These are phyloP conservation scores for Ommatoiulus sabulosus DNA, from an alignment of 2,888 invertebrate genomes.

Conservation along the genomic window DNA sequence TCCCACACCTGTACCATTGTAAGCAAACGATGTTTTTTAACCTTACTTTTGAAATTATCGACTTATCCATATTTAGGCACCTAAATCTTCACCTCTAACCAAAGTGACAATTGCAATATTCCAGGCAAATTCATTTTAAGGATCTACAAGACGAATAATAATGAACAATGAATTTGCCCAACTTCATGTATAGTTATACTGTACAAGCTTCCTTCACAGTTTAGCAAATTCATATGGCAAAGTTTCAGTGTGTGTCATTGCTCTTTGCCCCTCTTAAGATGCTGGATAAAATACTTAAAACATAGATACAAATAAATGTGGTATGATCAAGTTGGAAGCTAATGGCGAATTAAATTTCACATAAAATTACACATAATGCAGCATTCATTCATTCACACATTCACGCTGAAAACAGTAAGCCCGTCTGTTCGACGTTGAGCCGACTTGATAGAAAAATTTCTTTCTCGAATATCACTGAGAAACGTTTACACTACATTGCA, in stretches of 20 bases:
- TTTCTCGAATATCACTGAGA: background rate
- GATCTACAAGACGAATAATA: too few relatives aligned
- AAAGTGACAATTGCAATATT: too few relatives aligned
- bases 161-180: background rate
- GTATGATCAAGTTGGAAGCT: background rate
- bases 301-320: background rate
- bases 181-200: background rate
- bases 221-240: background rate
- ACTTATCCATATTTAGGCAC: too few relatives aligned
- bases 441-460: background rate
- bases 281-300: slow-evolving; percentile 20
- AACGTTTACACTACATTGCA: background rate
- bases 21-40: too few relatives aligned
- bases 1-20: too few relatives aligned
- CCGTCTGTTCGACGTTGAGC: background rate
- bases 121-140: too few relatives aligned
- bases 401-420: background rate
- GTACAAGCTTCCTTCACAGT: background rate
- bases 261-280: background rate
- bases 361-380: background rate
- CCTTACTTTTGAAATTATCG: too few relatives aligned
- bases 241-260: background rate
- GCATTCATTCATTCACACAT: background rate
- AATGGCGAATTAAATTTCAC: background rate
- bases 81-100: too few relatives aligned